Conservation (phyloP, 2,797 vertebrate genomes). For the Neosilurus mollespiculum region DNA sequence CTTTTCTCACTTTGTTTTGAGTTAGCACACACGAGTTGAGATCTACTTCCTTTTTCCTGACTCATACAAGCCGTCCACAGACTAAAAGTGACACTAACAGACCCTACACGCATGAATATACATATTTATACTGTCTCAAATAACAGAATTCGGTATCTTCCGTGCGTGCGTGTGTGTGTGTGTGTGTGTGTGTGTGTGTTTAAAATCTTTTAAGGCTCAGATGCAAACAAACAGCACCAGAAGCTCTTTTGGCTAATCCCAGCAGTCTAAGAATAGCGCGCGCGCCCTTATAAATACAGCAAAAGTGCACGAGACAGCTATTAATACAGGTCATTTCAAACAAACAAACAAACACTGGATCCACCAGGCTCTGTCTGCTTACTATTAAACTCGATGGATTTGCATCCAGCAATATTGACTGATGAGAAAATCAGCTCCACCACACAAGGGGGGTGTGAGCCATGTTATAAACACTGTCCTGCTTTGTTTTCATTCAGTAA, state of each 20-base stretch:
- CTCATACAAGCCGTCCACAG: not conserved
- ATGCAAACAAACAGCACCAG: not conserved
- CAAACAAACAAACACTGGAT: not conserved
- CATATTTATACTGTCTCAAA: not conserved
- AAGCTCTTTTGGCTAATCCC: not conserved
- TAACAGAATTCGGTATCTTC: not conserved
- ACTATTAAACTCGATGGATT: too few relatives aligned
- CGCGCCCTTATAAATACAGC: not conserved
- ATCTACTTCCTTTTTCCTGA: not conserved
- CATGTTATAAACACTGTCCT: too few relatives aligned
- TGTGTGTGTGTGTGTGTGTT: too few relatives aligned
- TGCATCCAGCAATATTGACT: too few relatives aligned
- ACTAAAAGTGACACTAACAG: not conserved
- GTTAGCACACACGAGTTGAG: not conserved
- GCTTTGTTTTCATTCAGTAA: too few relatives aligned
- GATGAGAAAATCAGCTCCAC: too few relatives aligned
- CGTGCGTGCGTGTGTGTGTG: too few relatives aligned
- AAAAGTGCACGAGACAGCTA: not conserved
- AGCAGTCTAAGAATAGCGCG: slow-evolving; percentile 5
- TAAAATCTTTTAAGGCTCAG: too few relatives aligned
- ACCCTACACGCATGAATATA: not conserved
- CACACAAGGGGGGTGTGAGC: too few relatives aligned
- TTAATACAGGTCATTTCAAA: too few relatives aligned
- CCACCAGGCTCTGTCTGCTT: too few relatives aligned
- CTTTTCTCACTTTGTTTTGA: not conserved